phyloP scores from a whole-genome alignment of 2,797 vertebrate genomes.

The Girardinus metallicus region DNA sequence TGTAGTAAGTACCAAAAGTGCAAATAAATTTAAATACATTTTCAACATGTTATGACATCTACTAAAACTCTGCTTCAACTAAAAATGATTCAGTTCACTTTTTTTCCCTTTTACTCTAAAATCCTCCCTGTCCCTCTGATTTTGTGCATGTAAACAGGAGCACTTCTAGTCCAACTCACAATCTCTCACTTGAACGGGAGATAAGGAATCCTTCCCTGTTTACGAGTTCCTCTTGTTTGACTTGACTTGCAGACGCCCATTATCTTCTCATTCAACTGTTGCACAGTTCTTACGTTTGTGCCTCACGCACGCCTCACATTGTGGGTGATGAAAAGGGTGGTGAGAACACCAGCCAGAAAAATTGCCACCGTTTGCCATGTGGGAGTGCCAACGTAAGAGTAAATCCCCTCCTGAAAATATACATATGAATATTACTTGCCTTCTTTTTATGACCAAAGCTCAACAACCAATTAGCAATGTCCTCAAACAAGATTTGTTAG shows the following conservation, averaged over 20 bases:
- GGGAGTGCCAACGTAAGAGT: conserved; percentile 89
- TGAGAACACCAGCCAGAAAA: conserved; percentile 89
- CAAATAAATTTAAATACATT: neutral
- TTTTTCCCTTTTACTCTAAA: neutral
- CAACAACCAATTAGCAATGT: neutral
- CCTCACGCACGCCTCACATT: conserved; percentile 75
- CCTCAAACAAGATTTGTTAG: neutral
- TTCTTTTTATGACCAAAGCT: neutral
- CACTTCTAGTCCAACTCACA: conserved; percentile 22
- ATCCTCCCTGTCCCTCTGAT: neutral
- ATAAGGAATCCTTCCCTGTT: conserved; percentile 25
- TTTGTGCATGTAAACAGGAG: neutral
- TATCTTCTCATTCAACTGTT: conserved; percentile 5
- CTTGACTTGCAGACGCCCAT: conserved; percentile 11
- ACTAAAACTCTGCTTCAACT: neutral
- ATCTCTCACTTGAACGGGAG: conserved; percentile 27
- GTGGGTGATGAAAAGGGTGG: conserved; percentile 87
- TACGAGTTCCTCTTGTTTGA: conserved; percentile 32
- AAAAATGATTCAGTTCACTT: neutral
- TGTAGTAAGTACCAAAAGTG: neutral
- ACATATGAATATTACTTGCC: conserved; percentile 3
- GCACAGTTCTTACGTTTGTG: conserved; percentile 11
- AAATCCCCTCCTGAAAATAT: conserved; percentile 85
- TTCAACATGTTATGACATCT: neutral
- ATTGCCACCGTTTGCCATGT: conserved; percentile 90